These are phyloP conservation scores for Apodemia duryi DNA, from an alignment of 2,888 invertebrate genomes.

Conservation along the genomic window DNA sequence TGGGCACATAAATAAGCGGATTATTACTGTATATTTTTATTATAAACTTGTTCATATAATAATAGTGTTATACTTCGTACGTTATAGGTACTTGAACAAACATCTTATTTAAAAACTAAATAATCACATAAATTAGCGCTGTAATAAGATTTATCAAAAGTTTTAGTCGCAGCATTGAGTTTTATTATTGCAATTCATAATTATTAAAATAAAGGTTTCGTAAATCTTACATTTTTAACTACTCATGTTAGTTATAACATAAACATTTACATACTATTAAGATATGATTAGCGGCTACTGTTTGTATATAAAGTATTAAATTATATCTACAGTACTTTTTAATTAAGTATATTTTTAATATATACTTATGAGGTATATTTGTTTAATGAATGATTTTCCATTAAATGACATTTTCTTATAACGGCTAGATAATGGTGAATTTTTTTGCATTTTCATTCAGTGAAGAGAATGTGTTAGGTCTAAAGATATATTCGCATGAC, in stretches of 20 bases:
- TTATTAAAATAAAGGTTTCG: neutral
- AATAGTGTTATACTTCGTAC: neutral
- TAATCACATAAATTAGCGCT: neutral
- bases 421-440: too few relatives aligned
- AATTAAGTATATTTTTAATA: too few relatives aligned
- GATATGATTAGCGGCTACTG: neutral
- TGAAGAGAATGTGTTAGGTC: neutral
- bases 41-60: neutral
- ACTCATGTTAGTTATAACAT: neutral
- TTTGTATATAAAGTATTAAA: too few relatives aligned
- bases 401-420: too few relatives aligned
- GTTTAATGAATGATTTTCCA: too few relatives aligned
- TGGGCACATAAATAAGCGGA: too few relatives aligned
- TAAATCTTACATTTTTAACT: constrained; percentile 5
- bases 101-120: neutral
- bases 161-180: constrained; percentile 4
- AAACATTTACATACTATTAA: constrained; percentile 10
- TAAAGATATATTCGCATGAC: neutral
- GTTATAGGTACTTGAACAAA: neutral
- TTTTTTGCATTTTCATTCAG: neutral
- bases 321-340: too few relatives aligned
- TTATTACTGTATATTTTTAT: neutral
- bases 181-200: constrained; percentile 10
- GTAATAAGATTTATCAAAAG: neutral
- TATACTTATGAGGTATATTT: too few relatives aligned